Evolutionary conservation across 2,888 invertebrate species (phyloP), one percentile per base, ranked within the genome.

Genomic region (Chironomus riparius): DNA sequence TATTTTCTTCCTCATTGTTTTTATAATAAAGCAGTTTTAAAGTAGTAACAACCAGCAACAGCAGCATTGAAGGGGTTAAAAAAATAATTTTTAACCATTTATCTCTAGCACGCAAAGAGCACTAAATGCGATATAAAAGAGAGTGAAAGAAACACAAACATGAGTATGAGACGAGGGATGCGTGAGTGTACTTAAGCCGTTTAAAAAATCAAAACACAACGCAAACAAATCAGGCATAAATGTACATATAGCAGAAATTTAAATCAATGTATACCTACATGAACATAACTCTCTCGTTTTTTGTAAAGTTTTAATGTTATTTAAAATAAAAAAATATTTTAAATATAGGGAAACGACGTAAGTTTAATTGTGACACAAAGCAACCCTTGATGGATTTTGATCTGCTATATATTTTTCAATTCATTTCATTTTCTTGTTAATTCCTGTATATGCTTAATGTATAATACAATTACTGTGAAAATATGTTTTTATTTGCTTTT

Each of bases 171-270:
- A 18, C 21, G 65, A 73, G 47, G 72, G 72, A 28, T 73, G 72
- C 72, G 72, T 73, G 72, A 73, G 72, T 73, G 72, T 73, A 47
- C 62, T 73, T 62, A 56, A 73, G 62, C 62, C 72, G 72, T 73
- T 73, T 73, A 73, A 73, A 73, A 73, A 73, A 73, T 73, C 72
- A 73, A 73, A 73, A 73, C 72, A 73, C 72, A 73, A 62, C 10
- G 28, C 71, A 73, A 73, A 73, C 72, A 73, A 73, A 73, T 73
- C 72, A 73, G 62, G 47, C 65, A 65, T 13, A 65, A 21, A 65
- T 21, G 22, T 15, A n/a, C n/a, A 73, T 62, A 21, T 10, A 21
- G 38, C 15, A 28, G 18, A 73, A 73, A 73, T 73, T 28, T 73
- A 73, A 73, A 73, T 73, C 10, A 24, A 22, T 21, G 15, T 38